These are phyloP conservation scores for Andrena bucephala DNA, from an alignment of 2,888 invertebrate species.

Conservation along the genomic window DNA sequence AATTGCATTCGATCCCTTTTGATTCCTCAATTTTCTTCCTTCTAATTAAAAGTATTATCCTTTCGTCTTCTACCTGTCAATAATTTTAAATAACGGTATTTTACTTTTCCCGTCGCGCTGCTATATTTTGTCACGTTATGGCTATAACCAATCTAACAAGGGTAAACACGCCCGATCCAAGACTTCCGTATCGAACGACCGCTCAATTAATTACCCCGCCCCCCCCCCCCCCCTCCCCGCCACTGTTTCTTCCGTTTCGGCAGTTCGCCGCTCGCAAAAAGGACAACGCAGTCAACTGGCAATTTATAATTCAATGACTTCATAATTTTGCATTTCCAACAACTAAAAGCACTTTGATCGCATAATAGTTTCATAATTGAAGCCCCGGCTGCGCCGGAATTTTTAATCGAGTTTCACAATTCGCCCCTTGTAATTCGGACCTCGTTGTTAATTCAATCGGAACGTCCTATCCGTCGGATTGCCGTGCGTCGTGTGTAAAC, in stretches of 20 bases:
- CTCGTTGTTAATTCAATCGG: slow-evolving; percentile 18
- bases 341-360: slow-evolving; percentile 44
- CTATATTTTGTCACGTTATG: background rate
- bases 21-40: too few species aligned
- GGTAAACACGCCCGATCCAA: background rate
- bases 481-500: background rate
- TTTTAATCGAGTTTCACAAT: slow-evolving; percentile 66
- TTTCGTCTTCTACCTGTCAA: too few species aligned
- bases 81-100: too few species aligned
- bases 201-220: slow-evolving; percentile 40
- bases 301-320: slow-evolving; percentile 50
- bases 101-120: too few species aligned
- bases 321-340: slow-evolving; percentile 40
- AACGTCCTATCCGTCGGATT: background rate
- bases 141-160: background rate
- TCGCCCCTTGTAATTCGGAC: slow-evolving; percentile 1
- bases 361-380: slow-evolving; percentile 62
- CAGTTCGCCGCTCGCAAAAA: background rate
- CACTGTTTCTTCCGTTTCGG: slow-evolving; percentile 12
- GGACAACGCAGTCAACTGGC: background rate
- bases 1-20: too few species aligned
- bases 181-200: slow-evolving; percentile 1
- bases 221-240: background rate
- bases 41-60: too few species aligned
- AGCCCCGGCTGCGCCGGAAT: slow-evolving; percentile 36